Evolutionary conservation across 2,888 invertebrate species (phyloP), one percentile per base, ranked within the genome.

Genomic region (Sipha maydis): DNA sequence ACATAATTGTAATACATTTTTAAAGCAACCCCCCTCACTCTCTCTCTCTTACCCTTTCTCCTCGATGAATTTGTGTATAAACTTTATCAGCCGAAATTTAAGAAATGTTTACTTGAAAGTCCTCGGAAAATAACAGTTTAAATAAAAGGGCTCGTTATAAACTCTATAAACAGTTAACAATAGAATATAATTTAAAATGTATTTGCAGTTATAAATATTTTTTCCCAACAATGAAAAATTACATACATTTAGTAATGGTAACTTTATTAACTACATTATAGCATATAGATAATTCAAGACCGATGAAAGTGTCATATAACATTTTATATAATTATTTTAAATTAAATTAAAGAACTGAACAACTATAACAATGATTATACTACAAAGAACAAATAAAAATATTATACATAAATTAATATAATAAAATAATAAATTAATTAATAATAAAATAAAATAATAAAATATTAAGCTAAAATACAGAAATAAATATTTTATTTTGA

Each of bases 1-100:
- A 80, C 88, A 88, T 88, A 88, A 88, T 88, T 82, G 88, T 88
- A 88, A 88, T 88, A 82, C 88, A 73, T 88, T 88, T 88, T 88
- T 82, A 88, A 88, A 88, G 75, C 80, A 82, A 82, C 67, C 75
- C 2, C 9, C 9, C 38, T 80, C 28, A 38, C 83, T 61, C 83
- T 61, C n/a, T 73, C 31, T 84, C 25, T 67, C 31, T 75, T 78
- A 9, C 28, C n/a, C 28, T 31, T 48, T 48, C 17, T 67, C 5
- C 31, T 34, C 69, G 69, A 73, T 25, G 80, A 73, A 86, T 80
- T 86, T 80, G 79, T 31, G 80, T 86, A 80, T 86, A 86, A 86
- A 88, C 88, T 88, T 88, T 82, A 88, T 82, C 82, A 88, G 61
- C 82, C 25, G 82, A 82, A 82, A 88, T 82, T 88, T 82, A 80